Evolutionary conservation across 2,113 vertebrate species (phyloP).

Genomic region (Myrmecophaga tridactyla): DNA sequence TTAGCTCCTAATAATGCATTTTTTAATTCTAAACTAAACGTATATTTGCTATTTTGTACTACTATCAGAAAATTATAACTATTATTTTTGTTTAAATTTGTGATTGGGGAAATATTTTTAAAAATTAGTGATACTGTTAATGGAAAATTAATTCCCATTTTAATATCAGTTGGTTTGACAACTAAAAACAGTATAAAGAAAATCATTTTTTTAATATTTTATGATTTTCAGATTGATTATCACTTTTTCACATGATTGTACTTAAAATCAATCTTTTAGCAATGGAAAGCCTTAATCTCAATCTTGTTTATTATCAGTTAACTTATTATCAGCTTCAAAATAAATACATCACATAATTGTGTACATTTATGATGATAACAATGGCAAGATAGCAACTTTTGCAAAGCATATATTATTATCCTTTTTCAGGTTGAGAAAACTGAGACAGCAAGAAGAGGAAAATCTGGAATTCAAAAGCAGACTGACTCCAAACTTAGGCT

Average conservation of each 20-base stretch:
- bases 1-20: background rate
- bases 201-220: background rate
- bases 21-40: constrained; percentile 21
- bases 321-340: background rate
- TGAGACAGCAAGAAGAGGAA: background rate
- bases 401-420: constrained; percentile 4
- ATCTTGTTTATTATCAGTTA: background rate
- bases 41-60: constrained; percentile 6
- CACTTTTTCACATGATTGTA: constrained; percentile 3
- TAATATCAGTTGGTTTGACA: constrained; percentile 17
- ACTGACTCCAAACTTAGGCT: background rate
- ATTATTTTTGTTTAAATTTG: constrained; percentile 13
- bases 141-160: constrained; percentile 28
- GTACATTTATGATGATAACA: background rate
- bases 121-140: background rate
- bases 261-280: background rate
- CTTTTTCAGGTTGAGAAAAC: background rate
- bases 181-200: background rate
- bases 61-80: constrained; percentile 1
- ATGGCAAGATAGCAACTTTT: background rate
- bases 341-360: background rate
- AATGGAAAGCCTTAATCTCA: constrained; percentile 37
- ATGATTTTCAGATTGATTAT: background rate
- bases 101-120: background rate
- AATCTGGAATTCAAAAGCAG: constrained; percentile 1